Base-by-base conservation (phyloP, 1,140 invertebrate species). In the Lucilia cuprina region DNA sequence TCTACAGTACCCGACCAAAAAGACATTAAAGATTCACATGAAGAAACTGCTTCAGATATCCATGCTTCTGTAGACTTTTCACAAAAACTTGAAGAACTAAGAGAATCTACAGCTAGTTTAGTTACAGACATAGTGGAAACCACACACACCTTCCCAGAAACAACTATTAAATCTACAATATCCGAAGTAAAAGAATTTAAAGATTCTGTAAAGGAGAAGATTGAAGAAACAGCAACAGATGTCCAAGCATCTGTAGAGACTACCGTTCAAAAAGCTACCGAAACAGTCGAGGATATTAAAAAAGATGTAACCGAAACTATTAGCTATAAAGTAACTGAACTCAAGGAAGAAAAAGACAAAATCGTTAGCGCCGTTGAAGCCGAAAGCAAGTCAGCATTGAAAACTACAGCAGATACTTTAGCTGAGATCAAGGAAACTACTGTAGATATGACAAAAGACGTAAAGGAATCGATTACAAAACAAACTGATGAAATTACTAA, bases 141-240 rank as follows among this genome's bases (percentile, higher is more conserved):
- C 14, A 34, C n/a, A 75, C 9, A 41, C 5, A 41, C 41, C 41
- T 41, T 41, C 41, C 41, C 41, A 41, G 41, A 41, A 41, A 41
- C 41, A 8, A 41, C 35, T 17, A 49, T 75, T 50, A 14, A 13
- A 21, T 17, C 35, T 1, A 41, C 41, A 41, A 4, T 34, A 19
- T 25, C 77, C 30, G 35, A 83, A 0, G 74, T 30, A 8, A 25
- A 87, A 35, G 75, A 86, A 25, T 12, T 85, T 25, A 21, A 78
- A 13, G 86, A 87, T 65, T 77, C 75, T 5, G 84, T 85, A 5
- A 82, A 84, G 19, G 85, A 87, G 30, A 49, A 84, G 30, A 83
- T 84, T 12, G 84, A 74, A 34, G 30, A 65, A 47, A 21, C 60
- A 2, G 47, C 3, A 60, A 60, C 49, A 0, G 80, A 47, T 17